These are phyloP conservation scores for Halyomorpha halys DNA, from an alignment of 1,140 invertebrate genomes.

Conservation along the genomic window DNA sequence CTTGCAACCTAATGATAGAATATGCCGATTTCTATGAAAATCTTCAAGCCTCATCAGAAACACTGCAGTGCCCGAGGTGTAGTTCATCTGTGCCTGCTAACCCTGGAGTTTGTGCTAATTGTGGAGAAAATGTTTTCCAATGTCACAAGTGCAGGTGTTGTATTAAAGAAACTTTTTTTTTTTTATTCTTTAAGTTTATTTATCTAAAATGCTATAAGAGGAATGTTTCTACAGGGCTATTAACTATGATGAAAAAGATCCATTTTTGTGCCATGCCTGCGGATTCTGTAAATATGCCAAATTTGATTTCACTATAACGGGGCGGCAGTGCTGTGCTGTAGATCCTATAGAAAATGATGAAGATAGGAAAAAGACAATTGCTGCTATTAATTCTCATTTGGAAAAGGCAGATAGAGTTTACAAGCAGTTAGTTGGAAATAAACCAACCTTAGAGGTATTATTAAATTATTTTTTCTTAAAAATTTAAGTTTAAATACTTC, in stretches of 20 bases:
- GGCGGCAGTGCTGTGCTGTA: slow-evolving; percentile 84
- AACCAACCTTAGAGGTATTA: slow-evolving; percentile 59
- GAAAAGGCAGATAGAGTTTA: slow-evolving; percentile 94
- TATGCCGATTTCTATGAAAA: slow-evolving; percentile 97
- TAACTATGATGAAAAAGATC: slow-evolving; percentile 98
- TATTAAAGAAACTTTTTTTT: background rate
- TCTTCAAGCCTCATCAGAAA: slow-evolving; percentile 70
- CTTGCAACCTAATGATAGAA: slow-evolving; percentile 98
- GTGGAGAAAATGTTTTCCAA: slow-evolving; percentile 97
- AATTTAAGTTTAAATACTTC: no score
- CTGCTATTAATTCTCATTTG: slow-evolving; percentile 48
- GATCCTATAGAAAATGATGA: slow-evolving; percentile 96
- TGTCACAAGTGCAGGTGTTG: slow-evolving; percentile 88
- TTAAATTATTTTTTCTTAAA: background rate
- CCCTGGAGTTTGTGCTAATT: slow-evolving; percentile 94
- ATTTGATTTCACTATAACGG: slow-evolving; percentile 88
- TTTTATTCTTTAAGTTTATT: background rate
- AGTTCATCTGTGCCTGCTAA: slow-evolving; percentile 92
- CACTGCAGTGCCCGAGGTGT: slow-evolving; percentile 89
- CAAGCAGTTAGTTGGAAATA: slow-evolving; percentile 76
- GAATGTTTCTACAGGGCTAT: slow-evolving; percentile 58
- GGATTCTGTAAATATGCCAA: slow-evolving; percentile 99
- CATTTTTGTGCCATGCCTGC: slow-evolving; percentile 95
- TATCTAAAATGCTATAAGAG: background rate
- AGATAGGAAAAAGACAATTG: slow-evolving; percentile 64